phyloP scores from a whole-genome alignment of 2,888 invertebrate species.

The Amorpha juglandis region DNA sequence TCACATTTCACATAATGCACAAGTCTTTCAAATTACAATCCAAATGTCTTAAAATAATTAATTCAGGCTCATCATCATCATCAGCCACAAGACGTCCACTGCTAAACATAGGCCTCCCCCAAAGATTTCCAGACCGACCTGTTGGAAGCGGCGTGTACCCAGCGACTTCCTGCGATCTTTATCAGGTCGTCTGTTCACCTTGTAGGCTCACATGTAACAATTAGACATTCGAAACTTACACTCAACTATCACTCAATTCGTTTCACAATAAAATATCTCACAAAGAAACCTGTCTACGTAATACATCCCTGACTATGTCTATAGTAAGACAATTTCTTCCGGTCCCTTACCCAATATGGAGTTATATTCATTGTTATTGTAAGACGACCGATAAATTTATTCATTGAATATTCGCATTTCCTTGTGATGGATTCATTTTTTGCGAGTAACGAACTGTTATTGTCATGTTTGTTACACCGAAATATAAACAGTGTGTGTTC shows the following conservation, averaged over 20 bases:
- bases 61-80: too few relatives aligned
- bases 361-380: conserved; percentile 46
- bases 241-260: background rate
- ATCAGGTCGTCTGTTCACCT: too few relatives aligned
- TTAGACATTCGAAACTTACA: background rate
- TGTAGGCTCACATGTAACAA: too few relatives aligned
- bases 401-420: conserved; percentile 44
- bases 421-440: conserved; percentile 36
- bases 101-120: too few relatives aligned
- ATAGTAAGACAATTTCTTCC: conserved; percentile 42
- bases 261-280: background rate
- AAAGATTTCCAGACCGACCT: too few relatives aligned
- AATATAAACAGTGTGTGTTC: background rate
- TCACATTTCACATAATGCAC: too few relatives aligned
- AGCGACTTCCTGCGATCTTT: too few relatives aligned
- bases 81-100: too few relatives aligned
- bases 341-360: conserved; percentile 37
- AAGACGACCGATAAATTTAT: conserved; percentile 44
- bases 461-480: conserved; percentile 28
- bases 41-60: too few relatives aligned
- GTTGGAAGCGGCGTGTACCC: too few relatives aligned
- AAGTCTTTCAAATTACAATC: too few relatives aligned
- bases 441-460: conserved; percentile 29
- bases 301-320: background rate
- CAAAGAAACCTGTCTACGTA: background rate